A percentile compares a stretch with the other conserved stretches of the same genome.
Evolutionary conservation across 2,888 invertebrate species (phyloP).

Genomic region (Trimorus sp.): DNA sequence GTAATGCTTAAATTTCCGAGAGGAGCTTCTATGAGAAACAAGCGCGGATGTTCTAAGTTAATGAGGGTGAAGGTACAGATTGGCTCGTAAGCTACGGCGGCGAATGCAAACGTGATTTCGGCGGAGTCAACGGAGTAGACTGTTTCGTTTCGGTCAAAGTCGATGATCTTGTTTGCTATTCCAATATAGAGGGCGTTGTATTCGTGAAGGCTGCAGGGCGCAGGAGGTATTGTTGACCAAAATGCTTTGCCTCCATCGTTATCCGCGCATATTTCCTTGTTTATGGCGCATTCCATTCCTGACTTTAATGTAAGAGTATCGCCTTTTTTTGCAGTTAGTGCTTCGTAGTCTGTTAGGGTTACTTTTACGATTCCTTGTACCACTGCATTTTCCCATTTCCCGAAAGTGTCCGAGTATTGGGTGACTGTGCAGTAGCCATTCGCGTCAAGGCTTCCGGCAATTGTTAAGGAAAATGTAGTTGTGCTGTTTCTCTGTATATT

Average conservation of each 20-base stretch:
- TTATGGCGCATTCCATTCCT: not conserved
- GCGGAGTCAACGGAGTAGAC: not conserved
- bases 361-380: not conserved
- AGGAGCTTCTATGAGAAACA: too few relatives aligned
- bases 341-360: not conserved
- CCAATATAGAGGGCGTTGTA: not conserved
- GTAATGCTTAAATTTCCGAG: too few relatives aligned
- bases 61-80: too few relatives aligned
- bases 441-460: not conserved
- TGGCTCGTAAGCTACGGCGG: too few relatives aligned
- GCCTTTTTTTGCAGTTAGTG: not conserved
- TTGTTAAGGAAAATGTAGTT: not conserved
- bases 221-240: not conserved
- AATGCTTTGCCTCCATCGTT: not conserved
- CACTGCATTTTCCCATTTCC: not conserved
- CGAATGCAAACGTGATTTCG: too few relatives aligned
- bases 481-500: not conserved
- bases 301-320: not conserved
- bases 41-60: too few relatives aligned
- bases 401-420: not conserved
- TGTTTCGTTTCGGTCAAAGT: not conserved
- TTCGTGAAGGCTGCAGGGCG: not conserved
- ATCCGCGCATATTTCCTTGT: not conserved
- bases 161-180: not conserved
- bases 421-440: not conserved